Conservation (phyloP, 2,113 vertebrate species). For the Cyrtonyx montezumae region DNA sequence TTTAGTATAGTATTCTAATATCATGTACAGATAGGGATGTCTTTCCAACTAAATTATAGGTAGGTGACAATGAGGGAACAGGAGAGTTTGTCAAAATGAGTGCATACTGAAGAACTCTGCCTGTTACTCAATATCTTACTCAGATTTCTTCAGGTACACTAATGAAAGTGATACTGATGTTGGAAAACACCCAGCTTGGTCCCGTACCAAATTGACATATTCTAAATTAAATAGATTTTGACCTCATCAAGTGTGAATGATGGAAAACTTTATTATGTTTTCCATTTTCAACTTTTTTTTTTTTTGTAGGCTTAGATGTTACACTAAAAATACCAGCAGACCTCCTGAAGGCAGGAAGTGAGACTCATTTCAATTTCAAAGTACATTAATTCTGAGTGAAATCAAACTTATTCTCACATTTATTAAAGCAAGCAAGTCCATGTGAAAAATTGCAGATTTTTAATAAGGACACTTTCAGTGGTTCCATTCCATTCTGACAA, state of each 20-base stretch:
- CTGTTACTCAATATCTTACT: not conserved
- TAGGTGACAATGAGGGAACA: not conserved
- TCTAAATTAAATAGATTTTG: slow-evolving; percentile 38
- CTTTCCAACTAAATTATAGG: not conserved
- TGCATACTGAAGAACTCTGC: not conserved
- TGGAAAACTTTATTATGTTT: slow-evolving; percentile 12
- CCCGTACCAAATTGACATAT: not conserved
- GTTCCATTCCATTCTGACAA: slow-evolving; percentile 63
- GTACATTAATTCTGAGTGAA: slow-evolving; percentile 77
- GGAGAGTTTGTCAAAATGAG: not conserved
- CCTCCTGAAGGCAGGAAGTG: slow-evolving; percentile 57
- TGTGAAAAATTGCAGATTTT: slow-evolving; percentile 73
- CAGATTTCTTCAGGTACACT: not conserved
- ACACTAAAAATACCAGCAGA: slow-evolving; percentile 61
- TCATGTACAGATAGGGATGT: not conserved
- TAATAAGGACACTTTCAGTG: slow-evolving; percentile 70
- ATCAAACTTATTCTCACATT: slow-evolving; percentile 71
- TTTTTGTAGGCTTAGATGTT: not conserved
- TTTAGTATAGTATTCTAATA: not conserved
- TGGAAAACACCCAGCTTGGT: not conserved
- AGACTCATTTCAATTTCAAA: slow-evolving; percentile 77
- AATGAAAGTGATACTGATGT: not conserved
- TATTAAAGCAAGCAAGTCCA: slow-evolving; percentile 68
- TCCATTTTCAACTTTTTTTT: not conserved
- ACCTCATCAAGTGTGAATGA: slow-evolving; percentile 14